phyloP scores from a whole-genome alignment of 2,797 vertebrate genomes.

The Paratrypauchen microcephalus region DNA sequence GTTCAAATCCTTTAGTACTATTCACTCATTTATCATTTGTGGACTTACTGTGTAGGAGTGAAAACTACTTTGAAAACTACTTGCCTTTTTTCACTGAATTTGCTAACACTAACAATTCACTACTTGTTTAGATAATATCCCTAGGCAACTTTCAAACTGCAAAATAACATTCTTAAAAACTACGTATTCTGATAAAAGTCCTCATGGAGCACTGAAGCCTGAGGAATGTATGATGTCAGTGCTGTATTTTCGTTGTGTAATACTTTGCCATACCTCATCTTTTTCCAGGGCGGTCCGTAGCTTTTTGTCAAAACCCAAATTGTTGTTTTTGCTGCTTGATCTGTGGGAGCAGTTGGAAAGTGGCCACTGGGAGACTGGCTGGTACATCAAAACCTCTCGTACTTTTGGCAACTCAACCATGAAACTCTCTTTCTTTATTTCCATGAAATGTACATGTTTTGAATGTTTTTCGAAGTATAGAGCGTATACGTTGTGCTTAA shows the following conservation, averaged over 20 bases:
- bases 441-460: no score
- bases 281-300: neutral
- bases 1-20: no score
- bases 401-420: slow-evolving; percentile 29
- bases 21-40: no score
- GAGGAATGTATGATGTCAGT: neutral
- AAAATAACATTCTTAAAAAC: neutral
- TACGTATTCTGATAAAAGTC: neutral
- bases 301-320: slow-evolving; percentile 10
- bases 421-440: slow-evolving; percentile 3
- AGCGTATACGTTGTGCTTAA: no score
- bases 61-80: no score
- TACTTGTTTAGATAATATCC: no score
- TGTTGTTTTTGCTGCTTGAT: slow-evolving; percentile 15
- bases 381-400: slow-evolving; percentile 38
- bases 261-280: neutral
- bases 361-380: slow-evolving; percentile 21
- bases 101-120: neutral
- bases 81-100: neutral
- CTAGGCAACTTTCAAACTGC: neutral
- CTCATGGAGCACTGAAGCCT: neutral
- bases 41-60: no score
- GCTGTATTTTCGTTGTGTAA: slow-evolving; percentile 1
- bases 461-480: no score
- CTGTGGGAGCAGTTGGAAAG: slow-evolving; percentile 29